A percentile compares a stretch with the other conserved stretches of the same genome.
These are phyloP conservation scores for Rhyacophila evoluta DNA, from an alignment of 2,888 invertebrate species.

Conservation along the genomic window DNA sequence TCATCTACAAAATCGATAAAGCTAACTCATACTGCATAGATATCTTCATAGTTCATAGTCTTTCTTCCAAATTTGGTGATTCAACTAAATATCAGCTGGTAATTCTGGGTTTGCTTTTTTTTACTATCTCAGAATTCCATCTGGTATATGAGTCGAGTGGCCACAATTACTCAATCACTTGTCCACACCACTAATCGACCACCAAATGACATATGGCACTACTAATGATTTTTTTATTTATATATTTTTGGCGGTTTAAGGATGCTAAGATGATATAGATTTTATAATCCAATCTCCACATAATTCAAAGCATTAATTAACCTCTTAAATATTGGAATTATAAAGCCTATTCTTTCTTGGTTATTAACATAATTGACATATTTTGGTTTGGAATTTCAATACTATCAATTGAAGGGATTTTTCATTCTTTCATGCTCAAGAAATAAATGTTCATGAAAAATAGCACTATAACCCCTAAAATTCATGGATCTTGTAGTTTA, in stretches of 20 bases:
- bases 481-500: too few relatives aligned
- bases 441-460: too few relatives aligned
- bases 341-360: too few relatives aligned
- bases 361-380: too few relatives aligned
- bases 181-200: conserved; percentile 22
- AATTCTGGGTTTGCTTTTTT: conserved; percentile 83
- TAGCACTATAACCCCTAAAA: too few relatives aligned
- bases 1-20: background rate
- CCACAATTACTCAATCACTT: conserved; percentile 36
- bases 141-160: conserved; percentile 74
- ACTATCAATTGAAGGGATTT: too few relatives aligned
- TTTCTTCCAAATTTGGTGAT: conserved; percentile 40
- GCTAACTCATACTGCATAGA: background rate
- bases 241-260: background rate
- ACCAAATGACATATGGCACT: conserved; percentile 11
- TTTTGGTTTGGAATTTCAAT: too few relatives aligned
- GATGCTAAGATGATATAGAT: background rate
- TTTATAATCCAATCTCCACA: background rate
- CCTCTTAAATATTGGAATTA: too few relatives aligned
- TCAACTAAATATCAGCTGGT: conserved; percentile 97
- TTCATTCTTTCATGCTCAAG: too few relatives aligned
- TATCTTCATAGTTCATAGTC: background rate
- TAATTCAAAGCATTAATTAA: too few relatives aligned
- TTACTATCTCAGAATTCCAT: conserved; percentile 84
- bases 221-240: background rate